phyloP scores from a whole-genome alignment of 2,888 invertebrate genomes.

The Dryobota labecula region DNA sequence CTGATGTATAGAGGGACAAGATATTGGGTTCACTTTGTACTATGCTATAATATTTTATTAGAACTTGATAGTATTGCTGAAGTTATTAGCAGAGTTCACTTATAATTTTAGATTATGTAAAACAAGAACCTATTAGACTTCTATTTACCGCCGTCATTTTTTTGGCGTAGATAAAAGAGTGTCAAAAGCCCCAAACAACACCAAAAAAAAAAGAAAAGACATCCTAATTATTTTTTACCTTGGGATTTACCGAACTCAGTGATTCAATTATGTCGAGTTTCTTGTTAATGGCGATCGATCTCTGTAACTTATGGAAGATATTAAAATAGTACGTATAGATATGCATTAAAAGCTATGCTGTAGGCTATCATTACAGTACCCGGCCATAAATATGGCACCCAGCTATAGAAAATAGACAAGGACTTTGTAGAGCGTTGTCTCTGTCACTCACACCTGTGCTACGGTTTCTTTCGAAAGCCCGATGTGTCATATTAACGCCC shows the following conservation, averaged over 20 bases:
- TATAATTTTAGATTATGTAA: neutral
- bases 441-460: neutral
- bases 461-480: neutral
- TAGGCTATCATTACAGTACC: constrained; percentile 1
- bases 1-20: constrained; percentile 25
- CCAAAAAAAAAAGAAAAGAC: neutral
- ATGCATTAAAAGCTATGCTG: constrained; percentile 10
- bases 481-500: neutral
- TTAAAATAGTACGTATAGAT: neutral
- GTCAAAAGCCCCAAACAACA: constrained; percentile 3
- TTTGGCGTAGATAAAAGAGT: neutral
- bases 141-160: neutral
- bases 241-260: neutral
- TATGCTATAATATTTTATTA: constrained; percentile 12
- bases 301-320: neutral
- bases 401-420: neutral
- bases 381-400: neutral
- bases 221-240: neutral
- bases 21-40: constrained; percentile 50
- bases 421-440: neutral
- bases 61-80: neutral
- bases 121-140: neutral
- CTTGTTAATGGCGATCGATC: constrained; percentile 5
- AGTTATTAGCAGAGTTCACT: neutral
- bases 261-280: neutral